Evolutionary conservation across 2,888 invertebrate species (phyloP).

Genomic region (Eucriotettix oculatus): DNA sequence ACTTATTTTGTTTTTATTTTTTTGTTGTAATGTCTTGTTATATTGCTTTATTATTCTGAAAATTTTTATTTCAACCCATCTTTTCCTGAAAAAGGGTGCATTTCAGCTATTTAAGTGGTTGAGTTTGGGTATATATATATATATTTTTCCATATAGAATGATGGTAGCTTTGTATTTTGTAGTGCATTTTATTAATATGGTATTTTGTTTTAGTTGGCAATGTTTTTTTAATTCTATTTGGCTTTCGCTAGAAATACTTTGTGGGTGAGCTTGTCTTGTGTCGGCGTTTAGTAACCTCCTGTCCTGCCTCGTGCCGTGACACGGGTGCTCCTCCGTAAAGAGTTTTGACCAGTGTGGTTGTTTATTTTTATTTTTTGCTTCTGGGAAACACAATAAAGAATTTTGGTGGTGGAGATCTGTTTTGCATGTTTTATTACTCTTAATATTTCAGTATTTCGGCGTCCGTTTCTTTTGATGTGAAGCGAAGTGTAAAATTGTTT

Average conservation of each 20-base stretch:
- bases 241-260: constrained; percentile 7
- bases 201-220: not conserved
- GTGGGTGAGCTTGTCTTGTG: constrained; percentile 1
- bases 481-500: no score
- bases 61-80: no score
- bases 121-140: not conserved
- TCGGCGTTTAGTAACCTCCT: not conserved
- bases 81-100: not conserved
- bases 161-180: not conserved
- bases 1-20: no score
- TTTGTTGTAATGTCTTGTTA: not conserved
- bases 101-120: not conserved
- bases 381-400: not conserved
- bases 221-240: constrained; percentile 7
- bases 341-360: not conserved
- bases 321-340: not conserved
- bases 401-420: not conserved
- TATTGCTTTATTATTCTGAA: not conserved
- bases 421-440: no score
- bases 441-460: no score
- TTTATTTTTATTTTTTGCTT: not conserved
- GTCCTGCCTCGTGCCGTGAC: not conserved
- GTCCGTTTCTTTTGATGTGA: no score
- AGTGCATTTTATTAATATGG: not conserved
- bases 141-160: not conserved